Conservation (phyloP, 2,888 invertebrate species). For the Caenorhabditis doughertyi region DNA sequence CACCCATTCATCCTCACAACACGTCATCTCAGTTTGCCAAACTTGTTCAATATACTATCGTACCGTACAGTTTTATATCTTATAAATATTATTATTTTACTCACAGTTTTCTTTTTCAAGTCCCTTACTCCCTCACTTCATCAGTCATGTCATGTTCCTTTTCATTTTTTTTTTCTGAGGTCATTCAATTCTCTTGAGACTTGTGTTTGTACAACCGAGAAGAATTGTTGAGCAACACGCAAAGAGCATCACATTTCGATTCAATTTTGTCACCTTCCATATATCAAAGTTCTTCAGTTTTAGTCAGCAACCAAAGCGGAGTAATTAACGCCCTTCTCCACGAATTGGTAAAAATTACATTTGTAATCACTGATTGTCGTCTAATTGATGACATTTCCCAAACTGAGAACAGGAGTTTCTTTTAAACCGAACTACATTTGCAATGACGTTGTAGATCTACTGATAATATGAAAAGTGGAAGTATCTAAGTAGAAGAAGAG, state of each 20-base stretch:
- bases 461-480: slow-evolving; percentile 32
- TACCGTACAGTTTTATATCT: slow-evolving; percentile 7
- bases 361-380: slow-evolving; percentile 7
- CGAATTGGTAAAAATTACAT: slow-evolving; percentile 17
- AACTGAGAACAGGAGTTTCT: slow-evolving; percentile 25
- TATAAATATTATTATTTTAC: neutral
- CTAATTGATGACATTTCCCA: slow-evolving; percentile 33
- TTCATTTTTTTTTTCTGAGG: neutral
- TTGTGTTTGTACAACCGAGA: neutral
- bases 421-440: slow-evolving; percentile 12
- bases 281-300: slow-evolving; percentile 41
- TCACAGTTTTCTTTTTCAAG: neutral
- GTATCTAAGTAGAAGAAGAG: too few species aligned
- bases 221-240: neutral
- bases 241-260: slow-evolving; percentile 35
- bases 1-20: slow-evolving; percentile 11
- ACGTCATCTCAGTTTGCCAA: slow-evolving; percentile 37
- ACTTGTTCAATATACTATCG: slow-evolving; percentile 30
- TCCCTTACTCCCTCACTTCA: slow-evolving; percentile 14
- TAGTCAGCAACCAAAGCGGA: slow-evolving; percentile 1
- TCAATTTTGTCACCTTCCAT: slow-evolving; percentile 29
- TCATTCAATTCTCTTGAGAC: slow-evolving; percentile 9
- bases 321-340: slow-evolving; percentile 26
- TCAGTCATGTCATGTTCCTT: slow-evolving; percentile 10
- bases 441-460: slow-evolving; percentile 16